Conservation (phyloP, 2,113 vertebrate species). For the Dromas ardeola region DNA sequence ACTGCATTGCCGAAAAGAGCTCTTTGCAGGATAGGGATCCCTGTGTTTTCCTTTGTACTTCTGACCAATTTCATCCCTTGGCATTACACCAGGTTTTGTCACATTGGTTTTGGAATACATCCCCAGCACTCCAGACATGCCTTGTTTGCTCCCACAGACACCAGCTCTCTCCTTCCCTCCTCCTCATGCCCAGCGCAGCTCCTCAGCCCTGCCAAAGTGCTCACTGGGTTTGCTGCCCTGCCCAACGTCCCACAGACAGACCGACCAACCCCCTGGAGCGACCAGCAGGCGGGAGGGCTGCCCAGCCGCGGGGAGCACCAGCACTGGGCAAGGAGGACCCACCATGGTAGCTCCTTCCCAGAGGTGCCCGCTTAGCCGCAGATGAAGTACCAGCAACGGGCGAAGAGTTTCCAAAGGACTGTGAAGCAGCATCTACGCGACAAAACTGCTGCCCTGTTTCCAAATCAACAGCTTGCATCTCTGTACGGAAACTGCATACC, state of each 20-base stretch:
- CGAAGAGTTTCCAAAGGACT: not conserved
- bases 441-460: not conserved
- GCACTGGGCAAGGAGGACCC: not conserved
- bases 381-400: not conserved
- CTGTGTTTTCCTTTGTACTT: not conserved
- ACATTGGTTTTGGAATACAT: not conserved
- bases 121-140: accelerated
- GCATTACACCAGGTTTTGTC: accelerated
- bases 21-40: not conserved
- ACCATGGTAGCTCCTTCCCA: not conserved
- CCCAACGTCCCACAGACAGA: accelerated
- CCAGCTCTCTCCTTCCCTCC: not conserved
- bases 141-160: not conserved
- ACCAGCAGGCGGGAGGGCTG: not conserved
- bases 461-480: not conserved
- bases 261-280: too few species aligned
- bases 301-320: not conserved
- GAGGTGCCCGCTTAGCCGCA: not conserved
- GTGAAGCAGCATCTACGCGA: not conserved
- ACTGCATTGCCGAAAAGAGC: not conserved
- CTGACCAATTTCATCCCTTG: not conserved
- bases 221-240: not conserved
- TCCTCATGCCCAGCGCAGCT: not conserved
- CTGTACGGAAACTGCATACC: not conserved
- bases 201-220: not conserved